Conservation (phyloP, 2,113 vertebrate genomes). For the Xiphorhynchus elegans region DNA sequence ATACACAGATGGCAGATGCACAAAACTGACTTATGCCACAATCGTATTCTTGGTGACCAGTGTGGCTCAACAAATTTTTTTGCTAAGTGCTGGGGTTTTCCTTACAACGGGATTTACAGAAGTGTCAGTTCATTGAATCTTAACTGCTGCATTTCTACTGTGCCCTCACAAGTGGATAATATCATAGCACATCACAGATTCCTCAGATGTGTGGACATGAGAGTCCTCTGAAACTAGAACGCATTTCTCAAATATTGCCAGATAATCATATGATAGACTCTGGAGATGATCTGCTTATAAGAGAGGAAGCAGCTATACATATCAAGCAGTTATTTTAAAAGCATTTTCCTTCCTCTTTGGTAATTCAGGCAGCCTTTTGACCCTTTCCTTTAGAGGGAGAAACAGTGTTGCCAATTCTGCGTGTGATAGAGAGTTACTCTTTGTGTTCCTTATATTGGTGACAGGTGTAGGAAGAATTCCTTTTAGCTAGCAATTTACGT, state of each 20-base stretch:
- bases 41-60: neutral
- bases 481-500: neutral
- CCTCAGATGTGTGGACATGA: neutral
- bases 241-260: neutral
- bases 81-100: neutral
- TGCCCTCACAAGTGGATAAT: neutral
- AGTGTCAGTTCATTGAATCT: neutral
- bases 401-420: neutral
- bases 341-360: neutral
- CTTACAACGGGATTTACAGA: neutral
- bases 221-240: neutral
- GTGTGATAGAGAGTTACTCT: neutral
- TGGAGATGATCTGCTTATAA: neutral
- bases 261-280: neutral
- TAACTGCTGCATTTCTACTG: neutral
- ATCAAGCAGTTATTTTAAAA: neutral
- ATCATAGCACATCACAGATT: neutral
- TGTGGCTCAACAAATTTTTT: neutral
- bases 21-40: neutral
- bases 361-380: neutral
- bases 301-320: neutral
- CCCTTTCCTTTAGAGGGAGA: neutral
- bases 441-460: neutral
- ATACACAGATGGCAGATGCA: neutral
- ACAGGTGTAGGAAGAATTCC: neutral